Base-by-base conservation (phyloP, 2,888 invertebrate species). In the Drosophila quinaria region DNA sequence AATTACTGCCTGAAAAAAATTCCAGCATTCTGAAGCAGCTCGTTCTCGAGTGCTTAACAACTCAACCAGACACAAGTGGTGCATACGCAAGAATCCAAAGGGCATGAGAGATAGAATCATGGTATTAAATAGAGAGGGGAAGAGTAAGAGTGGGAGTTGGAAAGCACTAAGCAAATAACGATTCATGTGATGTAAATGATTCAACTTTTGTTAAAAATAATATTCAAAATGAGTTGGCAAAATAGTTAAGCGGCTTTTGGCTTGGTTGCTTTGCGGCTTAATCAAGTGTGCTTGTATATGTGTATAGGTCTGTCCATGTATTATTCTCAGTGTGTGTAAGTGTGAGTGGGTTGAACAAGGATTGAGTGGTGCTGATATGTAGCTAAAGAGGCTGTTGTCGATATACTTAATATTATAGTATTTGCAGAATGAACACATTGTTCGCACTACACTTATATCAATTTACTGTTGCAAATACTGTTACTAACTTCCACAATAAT, bases 171-270 rank as follows among this genome's bases (percentile, higher is more conserved):
- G 58, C 63, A 74, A 71, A 69, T 62, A 59, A 49, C 66, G 62
- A 66, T 66, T 54, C 74, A 61, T 61, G 58, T 68, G 68, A 44
- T 71, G 61, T 65, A 80, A 82, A 77, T 79, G 72, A 81, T 78
- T 78, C 78, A 78, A 80, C 80, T 80, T 80, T 78, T 78, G 68
- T 69, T 73, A 74, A 77, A 81, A 81, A 81, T 79, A 80, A 76
- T 78, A 76, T 73, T 76, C 69, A 76, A 81, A 81, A 78, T 81
- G 75, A 84, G 81, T 76, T 76, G 81, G 84, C 78, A 81, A 81
- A 81, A 78, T 81, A 81, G 81, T 81, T 81, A 84, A 81, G 84
- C 81, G 70, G 84, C 78, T 84, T 78, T 80, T 74, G 41, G 78
- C 74, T 78, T 61, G 74, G 74, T 46, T 81, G 78, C 65, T 74